Percentiles rank a stretch among this genome's conserved stretches.
Conservation (phyloP, 2,888 invertebrate genomes). For the Megaustenia siamemsis region DNA sequence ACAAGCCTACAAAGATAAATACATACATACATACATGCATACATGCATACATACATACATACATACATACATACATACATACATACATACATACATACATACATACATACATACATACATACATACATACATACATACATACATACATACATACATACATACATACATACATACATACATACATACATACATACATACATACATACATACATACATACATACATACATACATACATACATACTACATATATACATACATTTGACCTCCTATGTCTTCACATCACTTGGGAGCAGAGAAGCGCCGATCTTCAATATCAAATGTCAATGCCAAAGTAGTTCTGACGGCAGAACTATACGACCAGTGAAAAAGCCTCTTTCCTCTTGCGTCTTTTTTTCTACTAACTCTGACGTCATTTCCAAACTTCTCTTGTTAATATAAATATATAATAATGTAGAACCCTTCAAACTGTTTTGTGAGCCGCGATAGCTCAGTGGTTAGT, state of each 20-base stretch:
- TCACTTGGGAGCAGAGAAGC: too few relatives aligned
- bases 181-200: conserved; percentile 12
- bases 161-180: neutral
- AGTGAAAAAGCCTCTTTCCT: too few relatives aligned
- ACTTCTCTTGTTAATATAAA: too few relatives aligned
- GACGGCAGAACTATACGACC: too few relatives aligned
- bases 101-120: neutral
- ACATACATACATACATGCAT: conserved; percentile 2
- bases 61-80: conserved; percentile 3
- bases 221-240: neutral
- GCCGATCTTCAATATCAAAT: too few relatives aligned
- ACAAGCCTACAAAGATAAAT: neutral
- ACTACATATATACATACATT: neutral
- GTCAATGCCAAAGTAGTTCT: too few relatives aligned
- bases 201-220: conserved; percentile 11
- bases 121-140: neutral
- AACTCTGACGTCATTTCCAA: too few relatives aligned
- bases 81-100: neutral
- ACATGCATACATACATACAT: conserved; percentile 4
- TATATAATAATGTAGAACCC: too few relatives aligned
- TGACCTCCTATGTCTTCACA: too few relatives aligned
- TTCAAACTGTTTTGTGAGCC: too few relatives aligned
- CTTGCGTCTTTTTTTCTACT: too few relatives aligned
- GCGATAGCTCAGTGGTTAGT: too few relatives aligned
- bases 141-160: neutral